phyloP scores from a whole-genome alignment of 2,797 vertebrate genomes.

The Cynodonichthys magdalenae region DNA sequence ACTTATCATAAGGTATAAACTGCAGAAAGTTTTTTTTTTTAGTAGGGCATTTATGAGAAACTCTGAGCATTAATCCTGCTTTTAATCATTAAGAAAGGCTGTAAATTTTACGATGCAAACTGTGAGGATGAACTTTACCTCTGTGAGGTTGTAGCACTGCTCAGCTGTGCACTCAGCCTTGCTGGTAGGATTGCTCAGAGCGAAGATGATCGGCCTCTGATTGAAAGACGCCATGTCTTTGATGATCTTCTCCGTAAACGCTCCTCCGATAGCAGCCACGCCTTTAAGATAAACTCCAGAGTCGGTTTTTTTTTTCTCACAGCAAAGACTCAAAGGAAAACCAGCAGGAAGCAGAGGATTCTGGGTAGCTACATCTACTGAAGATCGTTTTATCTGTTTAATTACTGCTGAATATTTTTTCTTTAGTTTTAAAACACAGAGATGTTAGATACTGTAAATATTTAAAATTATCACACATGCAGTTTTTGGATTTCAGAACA shows the following conservation, averaged over 20 bases:
- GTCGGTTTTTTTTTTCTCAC: conserved; percentile 3
- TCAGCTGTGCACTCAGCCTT: conserved; percentile 98
- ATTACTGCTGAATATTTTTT: background rate
- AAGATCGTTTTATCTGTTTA: background rate
- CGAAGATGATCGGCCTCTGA: conserved; percentile 93
- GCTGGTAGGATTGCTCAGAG: conserved; percentile 97
- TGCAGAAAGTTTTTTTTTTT: background rate
- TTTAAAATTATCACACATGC: conserved; percentile 18
- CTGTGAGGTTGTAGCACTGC: conserved; percentile 93
- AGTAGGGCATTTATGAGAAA: too few relatives aligned
- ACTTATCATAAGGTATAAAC: too few relatives aligned
- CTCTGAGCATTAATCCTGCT: background rate
- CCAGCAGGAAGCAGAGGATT: background rate
- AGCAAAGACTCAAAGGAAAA: too few relatives aligned
- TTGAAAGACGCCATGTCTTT: conserved; percentile 94
- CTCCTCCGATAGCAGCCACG: conserved; percentile 91
- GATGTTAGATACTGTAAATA: background rate
- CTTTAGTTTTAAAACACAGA: conserved; percentile 1
- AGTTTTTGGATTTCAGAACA: conserved; percentile 9
- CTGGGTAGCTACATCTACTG: background rate
- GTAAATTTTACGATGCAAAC: too few relatives aligned
- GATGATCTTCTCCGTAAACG: conserved; percentile 94
- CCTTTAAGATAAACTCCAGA: conserved; percentile 74
- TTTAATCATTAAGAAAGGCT: background rate
- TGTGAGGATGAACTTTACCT: conserved; percentile 75